Percentiles rank a stretch among this genome's conserved stretches.
Evolutionary conservation across 1,140 invertebrate species (phyloP).

Genomic region (Zaprionus inermis): DNA sequence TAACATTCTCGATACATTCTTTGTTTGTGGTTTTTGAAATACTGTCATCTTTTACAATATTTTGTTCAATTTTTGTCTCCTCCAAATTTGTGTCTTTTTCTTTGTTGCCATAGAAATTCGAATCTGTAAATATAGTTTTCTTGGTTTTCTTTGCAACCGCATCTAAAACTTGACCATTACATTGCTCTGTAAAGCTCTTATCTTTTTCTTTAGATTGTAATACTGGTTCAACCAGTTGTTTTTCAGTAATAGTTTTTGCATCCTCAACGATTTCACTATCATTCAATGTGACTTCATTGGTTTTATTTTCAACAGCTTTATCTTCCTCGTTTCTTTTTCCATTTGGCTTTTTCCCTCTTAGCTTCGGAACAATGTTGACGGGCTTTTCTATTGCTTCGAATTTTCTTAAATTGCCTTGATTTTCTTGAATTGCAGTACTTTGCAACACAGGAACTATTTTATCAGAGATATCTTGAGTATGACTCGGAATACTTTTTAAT

Average conservation of each 20-base stretch:
- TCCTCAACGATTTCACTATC: slow-evolving; percentile 21
- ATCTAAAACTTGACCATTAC: slow-evolving; percentile 69
- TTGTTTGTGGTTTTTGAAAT: slow-evolving; percentile 1
- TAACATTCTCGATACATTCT: not conserved
- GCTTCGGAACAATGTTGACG: slow-evolving; percentile 79
- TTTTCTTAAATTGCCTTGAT: slow-evolving; percentile 29
- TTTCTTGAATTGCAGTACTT: slow-evolving; percentile 21
- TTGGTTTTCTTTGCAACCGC: slow-evolving; percentile 79
- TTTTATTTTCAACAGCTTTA: slow-evolving; percentile 17
- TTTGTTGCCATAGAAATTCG: slow-evolving; percentile 35
- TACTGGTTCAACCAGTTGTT: slow-evolving; percentile 2
- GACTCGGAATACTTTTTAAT: slow-evolving; percentile 7
- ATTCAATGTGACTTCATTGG: slow-evolving; percentile 18
- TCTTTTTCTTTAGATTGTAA: slow-evolving; percentile 43
- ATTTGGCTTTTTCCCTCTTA: slow-evolving; percentile 84
- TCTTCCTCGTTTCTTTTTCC: slow-evolving; percentile 61
- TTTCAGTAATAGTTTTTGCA: slow-evolving; percentile 4
- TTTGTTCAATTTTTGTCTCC: slow-evolving; percentile 30
- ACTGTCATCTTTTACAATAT: not conserved
- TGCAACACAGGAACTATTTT: slow-evolving; percentile 6
- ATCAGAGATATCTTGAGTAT: slow-evolving; percentile 14
- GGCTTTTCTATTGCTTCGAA: slow-evolving; percentile 52
- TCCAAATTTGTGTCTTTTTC: slow-evolving; percentile 19
- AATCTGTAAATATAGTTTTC: slow-evolving; percentile 70
- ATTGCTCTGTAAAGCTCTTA: slow-evolving; percentile 19